Conservation (phyloP, 2,113 vertebrate species). For the Crotalus tigris region DNA sequence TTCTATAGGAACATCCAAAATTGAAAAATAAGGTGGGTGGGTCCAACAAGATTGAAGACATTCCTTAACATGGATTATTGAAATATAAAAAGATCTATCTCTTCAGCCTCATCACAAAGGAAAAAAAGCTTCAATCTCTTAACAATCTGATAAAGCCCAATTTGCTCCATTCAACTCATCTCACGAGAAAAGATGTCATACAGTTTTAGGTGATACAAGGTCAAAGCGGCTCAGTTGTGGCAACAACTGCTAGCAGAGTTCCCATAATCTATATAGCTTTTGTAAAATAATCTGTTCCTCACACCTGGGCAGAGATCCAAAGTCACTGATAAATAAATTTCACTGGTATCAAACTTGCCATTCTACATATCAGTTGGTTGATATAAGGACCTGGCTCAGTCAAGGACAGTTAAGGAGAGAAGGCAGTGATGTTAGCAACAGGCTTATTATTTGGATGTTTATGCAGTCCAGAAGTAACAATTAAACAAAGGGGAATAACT, state of each 20-base stretch:
- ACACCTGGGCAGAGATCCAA: not conserved
- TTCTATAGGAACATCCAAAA: not conserved
- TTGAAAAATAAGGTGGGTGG: not conserved
- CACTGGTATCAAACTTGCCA: not conserved
- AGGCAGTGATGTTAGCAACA: not conserved
- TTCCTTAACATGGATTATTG: not conserved
- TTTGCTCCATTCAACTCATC: not conserved
- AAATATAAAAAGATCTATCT: too few relatives aligned
- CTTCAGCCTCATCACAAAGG: too few relatives aligned
- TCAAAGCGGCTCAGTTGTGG: not conserved
- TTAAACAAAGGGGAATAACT: not conserved
- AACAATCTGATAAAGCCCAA: too few relatives aligned
- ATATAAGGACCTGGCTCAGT: not conserved
- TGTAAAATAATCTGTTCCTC: not conserved
- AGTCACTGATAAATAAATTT: not conserved
- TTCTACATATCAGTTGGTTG: not conserved
- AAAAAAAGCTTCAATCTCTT: too few relatives aligned
- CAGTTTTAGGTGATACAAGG: not conserved
- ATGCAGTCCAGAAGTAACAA: not conserved
- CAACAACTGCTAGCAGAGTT: not conserved
- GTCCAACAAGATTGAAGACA: not conserved
- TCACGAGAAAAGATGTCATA: not conserved
- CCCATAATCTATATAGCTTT: not conserved
- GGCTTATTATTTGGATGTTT: not conserved
- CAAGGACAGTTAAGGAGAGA: not conserved